Conservation (phyloP, 1,140 invertebrate genomes). For the Formica selysi region DNA sequence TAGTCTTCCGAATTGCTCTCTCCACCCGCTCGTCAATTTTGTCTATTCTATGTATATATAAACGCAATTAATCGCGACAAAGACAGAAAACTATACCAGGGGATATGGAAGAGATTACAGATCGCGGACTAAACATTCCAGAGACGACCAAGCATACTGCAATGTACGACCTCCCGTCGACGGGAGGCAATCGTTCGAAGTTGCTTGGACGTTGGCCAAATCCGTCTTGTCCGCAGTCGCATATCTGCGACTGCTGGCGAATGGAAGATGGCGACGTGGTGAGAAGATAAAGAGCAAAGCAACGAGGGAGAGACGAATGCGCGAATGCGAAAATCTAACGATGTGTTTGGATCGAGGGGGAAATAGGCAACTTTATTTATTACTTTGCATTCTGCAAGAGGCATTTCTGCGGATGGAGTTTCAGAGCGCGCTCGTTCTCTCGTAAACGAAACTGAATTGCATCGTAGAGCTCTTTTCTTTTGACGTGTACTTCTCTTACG, state of each 20-base stretch:
- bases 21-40: slow-evolving; percentile 52
- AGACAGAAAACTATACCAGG: slow-evolving; percentile 35
- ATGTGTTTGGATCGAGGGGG: slow-evolving; percentile 45
- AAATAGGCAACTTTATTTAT: slow-evolving; percentile 80
- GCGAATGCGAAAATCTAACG: not conserved
- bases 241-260: slow-evolving; percentile 63
- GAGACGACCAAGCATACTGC: slow-evolving; percentile 76
- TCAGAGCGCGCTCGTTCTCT: not conserved
- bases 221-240: slow-evolving; percentile 76
- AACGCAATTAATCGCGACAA: slow-evolving; percentile 77
- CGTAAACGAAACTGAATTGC: slow-evolving; percentile 13
- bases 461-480: slow-evolving; percentile 19
- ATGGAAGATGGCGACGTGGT: slow-evolving; percentile 37
- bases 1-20: not conserved
- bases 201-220: slow-evolving; percentile 83
- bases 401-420: slow-evolving; percentile 9
- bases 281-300: slow-evolving; percentile 38
- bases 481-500: not conserved
- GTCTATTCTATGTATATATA: slow-evolving; percentile 53
- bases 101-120: slow-evolving; percentile 37
- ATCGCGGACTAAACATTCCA: slow-evolving; percentile 74
- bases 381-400: slow-evolving; percentile 75
- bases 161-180: slow-evolving; percentile 63
- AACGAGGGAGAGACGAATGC: slow-evolving; percentile 24
- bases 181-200: slow-evolving; percentile 82